These are phyloP conservation scores for Masticophis lateralis DNA, from an alignment of 2,797 vertebrate species.

Conservation along the genomic window DNA sequence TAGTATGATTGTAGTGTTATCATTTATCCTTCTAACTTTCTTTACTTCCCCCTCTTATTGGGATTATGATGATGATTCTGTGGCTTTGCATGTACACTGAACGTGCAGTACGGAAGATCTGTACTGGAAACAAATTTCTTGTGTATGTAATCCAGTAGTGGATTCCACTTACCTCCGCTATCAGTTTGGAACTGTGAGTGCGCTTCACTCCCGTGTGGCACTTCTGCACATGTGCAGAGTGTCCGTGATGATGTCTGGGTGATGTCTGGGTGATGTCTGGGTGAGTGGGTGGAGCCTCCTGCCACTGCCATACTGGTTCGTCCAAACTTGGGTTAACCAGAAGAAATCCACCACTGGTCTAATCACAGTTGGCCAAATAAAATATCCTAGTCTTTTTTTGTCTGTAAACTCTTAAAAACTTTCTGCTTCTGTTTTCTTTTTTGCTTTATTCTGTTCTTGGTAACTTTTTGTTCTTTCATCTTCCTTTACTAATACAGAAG, in stretches of 20 bases:
- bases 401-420: constrained; percentile 56
- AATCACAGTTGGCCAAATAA: neutral
- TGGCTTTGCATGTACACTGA: neutral
- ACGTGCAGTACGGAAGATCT: neutral
- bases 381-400: constrained; percentile 15
- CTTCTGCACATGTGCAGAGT: no score
- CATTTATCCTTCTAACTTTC: neutral
- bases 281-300: no score
- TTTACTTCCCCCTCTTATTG: neutral
- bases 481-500: constrained; percentile 53
- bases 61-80: neutral
- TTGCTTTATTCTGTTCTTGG: neutral
- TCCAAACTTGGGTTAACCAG: no score
- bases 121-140: neutral
- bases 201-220: no score
- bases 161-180: no score
- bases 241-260: no score
- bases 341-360: no score
- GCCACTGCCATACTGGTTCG: no score
- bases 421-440: constrained; percentile 43
- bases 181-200: no score
- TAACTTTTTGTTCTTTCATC: constrained; percentile 8
- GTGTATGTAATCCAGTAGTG: neutral
- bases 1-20: neutral
- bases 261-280: no score